phyloP scores from a whole-genome alignment of 2,113 vertebrate species.

The Phrynocephalus versicolor region DNA sequence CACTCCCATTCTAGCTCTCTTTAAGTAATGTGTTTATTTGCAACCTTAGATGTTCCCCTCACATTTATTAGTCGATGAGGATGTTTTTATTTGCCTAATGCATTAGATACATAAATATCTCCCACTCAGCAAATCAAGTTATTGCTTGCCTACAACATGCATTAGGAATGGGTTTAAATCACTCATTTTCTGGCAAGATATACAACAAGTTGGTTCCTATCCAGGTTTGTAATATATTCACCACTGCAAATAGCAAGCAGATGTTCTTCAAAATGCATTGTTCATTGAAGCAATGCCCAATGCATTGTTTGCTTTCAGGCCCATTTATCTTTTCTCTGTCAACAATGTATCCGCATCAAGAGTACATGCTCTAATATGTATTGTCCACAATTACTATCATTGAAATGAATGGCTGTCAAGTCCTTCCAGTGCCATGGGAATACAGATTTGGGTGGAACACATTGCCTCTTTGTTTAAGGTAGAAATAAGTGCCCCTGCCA shows the following conservation, averaged over 20 bases:
- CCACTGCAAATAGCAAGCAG: slow-evolving; percentile 58
- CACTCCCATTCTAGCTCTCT: slow-evolving; percentile 38
- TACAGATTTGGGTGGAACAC: slow-evolving; percentile 51
- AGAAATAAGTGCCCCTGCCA: background rate
- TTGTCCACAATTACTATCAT: slow-evolving; percentile 42
- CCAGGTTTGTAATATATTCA: slow-evolving; percentile 75
- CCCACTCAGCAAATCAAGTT: slow-evolving; percentile 81
- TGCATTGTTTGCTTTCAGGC: slow-evolving; percentile 15
- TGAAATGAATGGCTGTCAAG: slow-evolving; percentile 52
- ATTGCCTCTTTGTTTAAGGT: slow-evolving; percentile 30
- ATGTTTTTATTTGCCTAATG: slow-evolving; percentile 78
- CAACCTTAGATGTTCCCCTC: slow-evolving; percentile 62
- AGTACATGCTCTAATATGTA: slow-evolving; percentile 65
- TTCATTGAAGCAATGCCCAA: slow-evolving; percentile 61
- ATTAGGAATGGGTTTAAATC: slow-evolving; percentile 79
- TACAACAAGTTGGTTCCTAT: slow-evolving; percentile 69
- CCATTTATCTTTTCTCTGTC: slow-evolving; percentile 62
- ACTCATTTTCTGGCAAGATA: slow-evolving; percentile 76
- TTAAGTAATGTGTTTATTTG: slow-evolving; percentile 59
- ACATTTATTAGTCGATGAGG: slow-evolving; percentile 74
- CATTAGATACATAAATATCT: slow-evolving; percentile 77
- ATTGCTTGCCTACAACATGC: slow-evolving; percentile 79
- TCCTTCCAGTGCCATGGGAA: slow-evolving; percentile 43
- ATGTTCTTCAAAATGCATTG: slow-evolving; percentile 71
- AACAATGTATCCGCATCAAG: slow-evolving; percentile 59